Conservation (phyloP, 2,113 vertebrate species). For the Menidia beryllina region DNA sequence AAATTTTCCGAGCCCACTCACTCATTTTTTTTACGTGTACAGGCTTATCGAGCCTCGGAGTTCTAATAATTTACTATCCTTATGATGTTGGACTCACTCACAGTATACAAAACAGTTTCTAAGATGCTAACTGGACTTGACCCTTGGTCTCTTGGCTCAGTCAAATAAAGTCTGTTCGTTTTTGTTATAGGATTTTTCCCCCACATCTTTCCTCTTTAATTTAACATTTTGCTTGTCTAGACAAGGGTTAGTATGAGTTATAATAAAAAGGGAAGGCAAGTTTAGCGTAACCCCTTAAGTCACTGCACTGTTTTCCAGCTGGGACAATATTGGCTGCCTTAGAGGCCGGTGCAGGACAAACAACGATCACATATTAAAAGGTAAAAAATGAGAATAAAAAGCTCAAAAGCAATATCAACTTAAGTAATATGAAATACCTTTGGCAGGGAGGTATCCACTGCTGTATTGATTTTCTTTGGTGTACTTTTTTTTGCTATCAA, state of each 20-base stretch:
- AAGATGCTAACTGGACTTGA: conserved; percentile 20
- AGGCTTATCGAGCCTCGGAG: too few species aligned
- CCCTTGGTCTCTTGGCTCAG: conserved; percentile 33
- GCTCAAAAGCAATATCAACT: conserved; percentile 45
- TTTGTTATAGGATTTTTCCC: not conserved
- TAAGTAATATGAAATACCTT: conserved; percentile 21
- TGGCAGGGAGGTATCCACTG: not conserved
- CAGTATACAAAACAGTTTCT: conserved; percentile 7
- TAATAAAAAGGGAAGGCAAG: conserved; percentile 22
- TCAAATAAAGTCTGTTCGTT: conserved; percentile 1
- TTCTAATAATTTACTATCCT: conserved; percentile 8
- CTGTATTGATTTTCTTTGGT: conserved; percentile 24
- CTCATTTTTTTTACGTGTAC: too few species aligned
- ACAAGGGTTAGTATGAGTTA: conserved; percentile 5
- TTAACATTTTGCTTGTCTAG: conserved; percentile 3
- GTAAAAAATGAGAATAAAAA: too few species aligned
- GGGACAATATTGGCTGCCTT: conserved; percentile 47
- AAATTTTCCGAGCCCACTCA: not conserved
- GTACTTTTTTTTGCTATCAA: conserved; percentile 6
- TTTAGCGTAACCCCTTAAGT: conserved; percentile 18
- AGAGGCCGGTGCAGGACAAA: conserved; percentile 34
- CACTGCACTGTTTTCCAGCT: conserved; percentile 20
- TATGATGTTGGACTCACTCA: conserved; percentile 45
- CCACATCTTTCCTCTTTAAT: not conserved
- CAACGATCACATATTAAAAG: conserved; percentile 44